Base-by-base conservation (phyloP, 1,140 invertebrate genomes). In the Ceratosolen fusciceps region DNA sequence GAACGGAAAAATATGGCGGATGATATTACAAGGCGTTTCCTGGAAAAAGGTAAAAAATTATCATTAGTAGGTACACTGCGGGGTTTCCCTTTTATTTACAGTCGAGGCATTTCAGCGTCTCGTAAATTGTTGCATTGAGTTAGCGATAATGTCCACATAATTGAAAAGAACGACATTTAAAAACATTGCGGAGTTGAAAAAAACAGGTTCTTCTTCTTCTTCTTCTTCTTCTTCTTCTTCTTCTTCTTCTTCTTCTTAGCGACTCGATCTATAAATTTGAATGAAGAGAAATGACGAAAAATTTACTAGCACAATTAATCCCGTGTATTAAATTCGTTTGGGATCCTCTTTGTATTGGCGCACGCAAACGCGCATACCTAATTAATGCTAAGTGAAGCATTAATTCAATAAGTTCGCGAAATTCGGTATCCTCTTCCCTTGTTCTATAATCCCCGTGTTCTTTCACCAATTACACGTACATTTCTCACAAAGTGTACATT, bases 21-120 rank as follows among this genome's bases (percentile, higher is more conserved):
- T 67, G 52, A 58, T 70, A 31, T 60, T 31, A 31, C 26, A 47
- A 24, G 49, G 49, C 24, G 19, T 72, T 78, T 72, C 68, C 68
- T 52, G 67, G 56, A 72, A 78, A 78, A 71, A 77, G 52, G 37
- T 56, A 56, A 70, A 58, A 70, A 71, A 56, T 73, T 56, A 58
- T 34, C 54, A 31, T 62, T 39, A 60, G 74, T 65, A 67, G 74
- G 43, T 37, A 72, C 65, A 9, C 56, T 21, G 29, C 76, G 52
- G 76, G 76, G 67, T 72, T 78, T 72, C 76, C 52, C 67, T 47
- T 77, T 49, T 47, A 60, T 58, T 56, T 47, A 67, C 60, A 37
- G 26, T 7, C 14, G 39, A 39, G 73, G 31, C 73, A 62, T 75
- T 65, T 65, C 43, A 52, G 8, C 43, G 43, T 65, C 54, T 43